Conservation (phyloP, 2,888 invertebrate genomes). For the Torymus aiolomorphi region DNA sequence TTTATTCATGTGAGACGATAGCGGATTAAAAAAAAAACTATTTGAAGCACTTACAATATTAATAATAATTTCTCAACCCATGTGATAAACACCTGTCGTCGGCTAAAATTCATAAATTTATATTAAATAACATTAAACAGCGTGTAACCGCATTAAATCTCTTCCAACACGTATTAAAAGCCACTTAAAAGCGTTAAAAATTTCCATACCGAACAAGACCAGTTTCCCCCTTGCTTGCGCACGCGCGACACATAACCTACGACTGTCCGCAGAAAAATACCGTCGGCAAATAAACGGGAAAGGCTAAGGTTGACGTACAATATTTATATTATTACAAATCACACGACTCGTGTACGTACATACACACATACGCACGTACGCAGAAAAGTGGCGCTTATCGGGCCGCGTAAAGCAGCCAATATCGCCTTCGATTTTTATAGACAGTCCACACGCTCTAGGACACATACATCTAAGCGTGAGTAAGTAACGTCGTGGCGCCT, state of each 20-base stretch:
- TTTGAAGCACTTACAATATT: no score
- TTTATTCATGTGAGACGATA: no score
- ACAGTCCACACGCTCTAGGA: not conserved
- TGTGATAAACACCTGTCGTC: no score
- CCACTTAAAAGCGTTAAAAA: not conserved
- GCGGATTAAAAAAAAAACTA: no score
- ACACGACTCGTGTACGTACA: no score
- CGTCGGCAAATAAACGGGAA: not conserved
- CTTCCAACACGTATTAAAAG: not conserved
- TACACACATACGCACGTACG: not conserved
- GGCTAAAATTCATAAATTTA: no score
- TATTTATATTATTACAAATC: constrained; percentile 37
- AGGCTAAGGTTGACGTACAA: constrained; percentile 16
- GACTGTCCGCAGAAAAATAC: not conserved
- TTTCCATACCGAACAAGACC: not conserved
- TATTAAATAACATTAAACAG: not conserved
- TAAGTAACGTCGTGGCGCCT: constrained; percentile 25
- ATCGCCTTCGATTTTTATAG: constrained; percentile 20
- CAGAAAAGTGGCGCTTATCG: not conserved
- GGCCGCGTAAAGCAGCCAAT: not conserved
- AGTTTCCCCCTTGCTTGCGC: not conserved
- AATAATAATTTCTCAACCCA: no score
- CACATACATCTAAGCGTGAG: not conserved
- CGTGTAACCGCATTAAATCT: constrained; percentile 3
- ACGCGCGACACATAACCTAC: no score